Conservation (phyloP, 1,140 invertebrate genomes). For the Lepidurus apus region DNA sequence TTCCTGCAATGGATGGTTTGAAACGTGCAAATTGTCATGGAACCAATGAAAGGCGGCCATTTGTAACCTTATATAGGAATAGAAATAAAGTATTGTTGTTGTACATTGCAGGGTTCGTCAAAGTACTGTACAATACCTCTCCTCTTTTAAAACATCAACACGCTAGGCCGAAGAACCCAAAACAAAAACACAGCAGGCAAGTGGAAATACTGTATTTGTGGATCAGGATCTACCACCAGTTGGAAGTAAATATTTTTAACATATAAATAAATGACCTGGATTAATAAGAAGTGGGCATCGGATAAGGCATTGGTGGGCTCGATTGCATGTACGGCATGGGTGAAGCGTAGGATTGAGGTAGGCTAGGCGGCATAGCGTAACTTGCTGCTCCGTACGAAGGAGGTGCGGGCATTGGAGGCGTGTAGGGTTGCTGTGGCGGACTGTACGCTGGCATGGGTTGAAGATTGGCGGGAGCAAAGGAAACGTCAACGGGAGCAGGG, state of each 20-base stretch:
- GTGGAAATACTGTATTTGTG: not conserved
- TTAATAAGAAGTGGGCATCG: not conserved
- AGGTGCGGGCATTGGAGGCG: not conserved
- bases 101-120: not conserved
- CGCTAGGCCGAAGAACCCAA: too few species aligned
- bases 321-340: not conserved
- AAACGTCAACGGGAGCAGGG: not conserved
- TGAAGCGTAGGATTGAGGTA: not conserved
- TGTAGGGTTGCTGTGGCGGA: not conserved
- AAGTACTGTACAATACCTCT: too few species aligned
- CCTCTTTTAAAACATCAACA: too few species aligned
- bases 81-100: constrained; percentile 1
- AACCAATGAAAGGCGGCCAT: not conserved
- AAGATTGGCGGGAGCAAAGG: not conserved
- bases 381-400: too few species aligned
- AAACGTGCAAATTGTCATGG: too few species aligned
- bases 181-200: not conserved
- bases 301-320: not conserved
- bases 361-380: too few species aligned
- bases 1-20: not conserved
- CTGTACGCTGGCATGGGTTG: not conserved
- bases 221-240: too few species aligned
- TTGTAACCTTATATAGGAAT: not conserved
- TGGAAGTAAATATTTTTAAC: not conserved
- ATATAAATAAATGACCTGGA: not conserved